Percentiles rank a stretch among this genome's conserved stretches.
Evolutionary conservation across 2,113 vertebrate genomes (phyloP).

Genomic region (Pseudonaja textilis): DNA sequence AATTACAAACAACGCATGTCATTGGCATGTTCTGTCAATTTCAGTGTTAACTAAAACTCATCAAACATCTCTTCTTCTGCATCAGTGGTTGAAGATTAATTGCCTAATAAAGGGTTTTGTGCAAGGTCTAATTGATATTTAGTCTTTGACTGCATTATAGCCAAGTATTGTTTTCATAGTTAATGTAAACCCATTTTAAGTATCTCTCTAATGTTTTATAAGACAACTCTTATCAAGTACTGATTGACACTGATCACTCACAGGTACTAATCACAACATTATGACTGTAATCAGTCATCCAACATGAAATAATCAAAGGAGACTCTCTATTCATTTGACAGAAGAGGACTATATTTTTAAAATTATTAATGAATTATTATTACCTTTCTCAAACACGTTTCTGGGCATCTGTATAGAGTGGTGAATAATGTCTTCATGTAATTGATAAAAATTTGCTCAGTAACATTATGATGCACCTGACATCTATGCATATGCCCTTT

Average conservation of each 20-base stretch:
- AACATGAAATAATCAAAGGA: background rate
- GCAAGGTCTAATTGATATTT: background rate
- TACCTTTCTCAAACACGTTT: background rate
- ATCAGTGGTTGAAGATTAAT: background rate
- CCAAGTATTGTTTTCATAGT: background rate
- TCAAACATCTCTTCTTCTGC: background rate
- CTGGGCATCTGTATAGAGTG: background rate
- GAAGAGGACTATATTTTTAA: background rate
- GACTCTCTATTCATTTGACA: background rate
- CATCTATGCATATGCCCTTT: background rate
- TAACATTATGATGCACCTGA: background rate
- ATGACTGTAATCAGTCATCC: too few species aligned
- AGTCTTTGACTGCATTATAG: background rate
- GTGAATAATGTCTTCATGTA: background rate
- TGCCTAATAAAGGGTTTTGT: background rate
- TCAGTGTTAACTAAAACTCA: background rate
- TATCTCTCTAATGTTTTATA: background rate
- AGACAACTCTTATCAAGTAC: background rate
- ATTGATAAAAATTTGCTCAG: background rate
- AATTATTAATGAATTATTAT: background rate
- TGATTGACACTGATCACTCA: background rate
- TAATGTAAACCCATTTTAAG: background rate
- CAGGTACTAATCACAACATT: background rate
- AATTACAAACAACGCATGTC: background rate
- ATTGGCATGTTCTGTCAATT: background rate